Base-by-base conservation (phyloP, 2,113 vertebrate genomes). In the Eubucco bourcierii region DNA sequence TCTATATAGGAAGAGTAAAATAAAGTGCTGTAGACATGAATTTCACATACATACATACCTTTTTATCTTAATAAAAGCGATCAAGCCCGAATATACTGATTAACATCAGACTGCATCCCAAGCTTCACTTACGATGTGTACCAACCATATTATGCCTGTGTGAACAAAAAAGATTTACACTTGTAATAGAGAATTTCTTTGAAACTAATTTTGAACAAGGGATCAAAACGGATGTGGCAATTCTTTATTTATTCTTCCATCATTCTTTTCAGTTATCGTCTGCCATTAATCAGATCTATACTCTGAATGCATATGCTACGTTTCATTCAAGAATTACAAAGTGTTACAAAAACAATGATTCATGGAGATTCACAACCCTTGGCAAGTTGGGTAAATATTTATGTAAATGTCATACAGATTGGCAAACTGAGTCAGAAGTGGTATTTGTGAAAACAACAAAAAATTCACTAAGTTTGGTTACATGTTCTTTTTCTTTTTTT, bases 331-430 rank as follows among this genome's bases (percentile, higher is more conserved):
- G n/a, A 78, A 82, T 80, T 87, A 79, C 37, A 25, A 76, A 39
- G 55, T 82, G 37, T 80, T 90, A 82, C 52, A 79, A 63, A 81
- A 95, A 84, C 78, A 95, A 34, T 93, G 80, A 93, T 82, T 93
- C 89, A 92, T 80, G 27, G 81, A 82, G 58, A 92, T 88, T 95
- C 70, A 90, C 83, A 93, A 41, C 9, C 29, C n/a, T 6, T 84
- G 39, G 34, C 1, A 9, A 89, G 66, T 13, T 59, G 47, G 47
- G 52, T 80, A 93, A 95, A 81, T 93, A 96, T 90, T 96, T 92
- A 87, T 52, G 17, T 66, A 82, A 79, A 89, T 70, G 60, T 92
- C 75, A 80, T 15, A 39, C 11, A 80, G 60, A 90, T 70, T 90
- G 86, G 66, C 27, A 92, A 92, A 93, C 33, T 88, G 71, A 89